These are phyloP conservation scores for Lophotis ruficrista DNA, from an alignment of 2,113 vertebrate genomes.

Conservation along the genomic window DNA sequence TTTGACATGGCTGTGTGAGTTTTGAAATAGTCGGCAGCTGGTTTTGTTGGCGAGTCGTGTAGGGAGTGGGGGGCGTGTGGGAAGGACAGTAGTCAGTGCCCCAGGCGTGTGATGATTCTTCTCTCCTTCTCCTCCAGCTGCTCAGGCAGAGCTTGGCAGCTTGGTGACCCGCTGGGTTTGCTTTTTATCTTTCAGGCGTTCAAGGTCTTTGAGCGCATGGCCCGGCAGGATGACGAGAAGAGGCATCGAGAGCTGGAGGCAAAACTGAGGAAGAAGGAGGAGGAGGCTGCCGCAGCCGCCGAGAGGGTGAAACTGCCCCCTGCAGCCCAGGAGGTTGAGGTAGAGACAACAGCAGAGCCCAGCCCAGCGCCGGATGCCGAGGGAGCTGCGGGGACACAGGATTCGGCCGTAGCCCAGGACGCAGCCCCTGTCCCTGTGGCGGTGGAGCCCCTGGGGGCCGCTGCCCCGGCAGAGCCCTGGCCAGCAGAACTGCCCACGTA, in stretches of 20 bases:
- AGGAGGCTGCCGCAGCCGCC: background rate
- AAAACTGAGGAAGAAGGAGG: slow-evolving; percentile 69
- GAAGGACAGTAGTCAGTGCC: background rate
- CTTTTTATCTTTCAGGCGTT: slow-evolving; percentile 75
- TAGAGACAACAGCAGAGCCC: slow-evolving; percentile 51
- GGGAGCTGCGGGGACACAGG: background rate
- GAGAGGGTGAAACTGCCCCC: slow-evolving; percentile 55
- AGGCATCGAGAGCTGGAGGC: slow-evolving; percentile 71
- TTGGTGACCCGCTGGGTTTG: background rate
- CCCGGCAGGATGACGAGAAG: slow-evolving; percentile 82
- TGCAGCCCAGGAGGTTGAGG: slow-evolving; percentile 75
- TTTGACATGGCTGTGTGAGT: fast-evolving
- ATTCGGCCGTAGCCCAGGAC: background rate
- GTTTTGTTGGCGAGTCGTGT: fast-evolving
- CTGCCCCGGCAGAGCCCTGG: background rate
- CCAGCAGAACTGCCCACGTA: slow-evolving; percentile 62
- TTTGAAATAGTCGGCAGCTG: fast-evolving
- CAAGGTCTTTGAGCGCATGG: slow-evolving; percentile 81
- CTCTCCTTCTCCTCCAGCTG: background rate
- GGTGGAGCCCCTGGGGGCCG: background rate
- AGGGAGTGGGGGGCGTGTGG: no score
- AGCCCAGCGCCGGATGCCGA: background rate
- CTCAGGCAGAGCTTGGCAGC: background rate
- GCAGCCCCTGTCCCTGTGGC: background rate
- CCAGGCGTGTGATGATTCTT: fast-evolving